phyloP scores from a whole-genome alignment of 1,140 invertebrate species.

The Plutomurus gul region DNA sequence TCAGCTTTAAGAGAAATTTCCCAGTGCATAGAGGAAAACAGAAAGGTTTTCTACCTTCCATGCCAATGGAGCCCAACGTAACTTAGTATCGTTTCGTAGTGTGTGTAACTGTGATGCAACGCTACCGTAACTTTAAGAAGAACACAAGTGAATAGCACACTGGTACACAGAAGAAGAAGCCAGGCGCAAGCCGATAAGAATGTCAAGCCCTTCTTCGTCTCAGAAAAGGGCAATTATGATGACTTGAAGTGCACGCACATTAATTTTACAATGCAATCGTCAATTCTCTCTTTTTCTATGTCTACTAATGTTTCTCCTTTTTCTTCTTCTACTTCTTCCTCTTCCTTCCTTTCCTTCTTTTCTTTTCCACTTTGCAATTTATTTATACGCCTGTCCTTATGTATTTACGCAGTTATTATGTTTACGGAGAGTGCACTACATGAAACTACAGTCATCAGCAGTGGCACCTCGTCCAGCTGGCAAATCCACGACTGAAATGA shows the following conservation, averaged over 20 bases:
- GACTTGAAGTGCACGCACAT: slow-evolving; percentile 39
- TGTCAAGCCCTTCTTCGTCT: slow-evolving; percentile 46
- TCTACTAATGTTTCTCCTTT: not conserved
- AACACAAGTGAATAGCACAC: slow-evolving; percentile 36
- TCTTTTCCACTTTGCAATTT: no score
- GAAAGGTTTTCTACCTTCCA: slow-evolving; percentile 38
- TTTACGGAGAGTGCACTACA: no score
- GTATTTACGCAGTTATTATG: no score
- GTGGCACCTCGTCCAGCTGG: no score
- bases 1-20: slow-evolving; percentile 32
- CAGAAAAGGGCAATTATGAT: slow-evolving; percentile 44
- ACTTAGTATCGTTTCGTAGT: not conserved
- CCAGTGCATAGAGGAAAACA: slow-evolving; percentile 34
- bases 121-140: slow-evolving; percentile 20
- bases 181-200: slow-evolving; percentile 47
- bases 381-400: no score
- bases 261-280: not conserved
- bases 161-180: slow-evolving; percentile 2
- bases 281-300: not conserved
- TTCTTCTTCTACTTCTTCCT: no score
- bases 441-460: no score
- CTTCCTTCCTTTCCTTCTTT: no score
- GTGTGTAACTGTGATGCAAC: slow-evolving; percentile 11
- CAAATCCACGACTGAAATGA: no score
- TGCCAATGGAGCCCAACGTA: not conserved